Conservation (phyloP, 1,140 invertebrate genomes). For the Drosophila sp. region DNA sequence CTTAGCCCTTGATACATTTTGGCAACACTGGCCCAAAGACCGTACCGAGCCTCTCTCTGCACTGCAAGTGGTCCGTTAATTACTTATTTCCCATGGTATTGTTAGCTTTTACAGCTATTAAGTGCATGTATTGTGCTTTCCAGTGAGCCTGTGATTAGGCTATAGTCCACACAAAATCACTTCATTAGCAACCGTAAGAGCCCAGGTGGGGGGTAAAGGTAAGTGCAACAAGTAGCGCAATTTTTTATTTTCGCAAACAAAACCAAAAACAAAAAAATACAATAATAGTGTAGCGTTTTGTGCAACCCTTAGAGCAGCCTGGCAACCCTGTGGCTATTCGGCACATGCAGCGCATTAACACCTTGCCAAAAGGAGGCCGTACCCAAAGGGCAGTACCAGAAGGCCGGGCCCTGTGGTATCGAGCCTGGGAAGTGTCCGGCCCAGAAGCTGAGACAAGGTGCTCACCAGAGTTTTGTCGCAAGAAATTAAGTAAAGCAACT, state of each 20-base stretch:
- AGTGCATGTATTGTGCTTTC: slow-evolving; percentile 41
- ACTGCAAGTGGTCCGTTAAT: slow-evolving; percentile 75
- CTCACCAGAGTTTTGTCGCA: too few relatives aligned
- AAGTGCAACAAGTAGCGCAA: slow-evolving; percentile 69
- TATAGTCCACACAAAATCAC: slow-evolving; percentile 3
- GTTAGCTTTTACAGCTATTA: slow-evolving; percentile 23
- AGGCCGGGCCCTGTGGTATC: slow-evolving; percentile 25
- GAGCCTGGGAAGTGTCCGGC: slow-evolving; percentile 65
- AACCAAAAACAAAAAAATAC: slow-evolving; percentile 31
- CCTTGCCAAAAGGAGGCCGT: slow-evolving; percentile 25
- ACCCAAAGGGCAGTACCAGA: slow-evolving; percentile 9
- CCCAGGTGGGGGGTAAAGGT: not conserved
- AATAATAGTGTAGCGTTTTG: not conserved
- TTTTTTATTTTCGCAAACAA: slow-evolving; percentile 41
- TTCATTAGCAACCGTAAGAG: slow-evolving; percentile 34
- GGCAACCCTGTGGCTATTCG: slow-evolving; percentile 60
- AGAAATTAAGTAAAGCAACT: slow-evolving; percentile 5
- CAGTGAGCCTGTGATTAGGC: slow-evolving; percentile 67
- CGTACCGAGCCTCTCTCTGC: slow-evolving; percentile 8
- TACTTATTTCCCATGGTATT: slow-evolving; percentile 68
- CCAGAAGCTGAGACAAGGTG: not conserved
- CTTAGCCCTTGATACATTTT: not conserved
- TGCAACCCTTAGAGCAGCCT: slow-evolving; percentile 35
- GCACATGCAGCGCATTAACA: slow-evolving; percentile 68
- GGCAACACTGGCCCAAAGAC: too few relatives aligned